Evolutionary conservation across 2,888 invertebrate species (phyloP), one percentile per base, ranked within the genome.

Genomic region (Timandra comae): DNA sequence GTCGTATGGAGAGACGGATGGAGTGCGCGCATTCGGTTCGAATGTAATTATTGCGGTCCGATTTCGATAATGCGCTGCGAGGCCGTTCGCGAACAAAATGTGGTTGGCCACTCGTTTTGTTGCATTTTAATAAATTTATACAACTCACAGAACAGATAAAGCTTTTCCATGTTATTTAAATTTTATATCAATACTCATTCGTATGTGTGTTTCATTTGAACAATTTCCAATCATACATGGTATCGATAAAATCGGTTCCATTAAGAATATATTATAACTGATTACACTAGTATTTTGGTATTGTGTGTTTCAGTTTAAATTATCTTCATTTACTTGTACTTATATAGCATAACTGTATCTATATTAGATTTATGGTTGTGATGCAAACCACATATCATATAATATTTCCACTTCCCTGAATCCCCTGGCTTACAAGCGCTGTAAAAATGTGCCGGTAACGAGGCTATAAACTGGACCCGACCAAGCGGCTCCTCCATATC

Each of bases 11-110:
- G 73, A 72, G 73, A 73, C 66, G 73, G 73, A 78, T 67, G 65
- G 65, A 71, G 67, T 56, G 67, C 71, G 63, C 65, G 74, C 72
- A 62, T 75, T 75, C 77, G 65, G 66, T 64, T 66, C 71, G 74
- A 75, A 78, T 82, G 82, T 84, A 82, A 84, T 84, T 81, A 81
- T 71, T 77, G 81, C 71, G 78, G 81, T 76, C 66, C 74, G 80
- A 74, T 80, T 80, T 71, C 79, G 81, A 82, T 82, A 81, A 81
- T 81, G 74, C 70, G 70, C 67, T 55, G 67, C 72, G 76, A 72
- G 77, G 73, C 70, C 68, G 72, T 50, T 52, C 59, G 63, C 64
- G 71, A 60, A 64, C 73, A 53, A 71, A 80, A 77, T 80, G 77
- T 64, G 79, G 76, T 77, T 67, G 64, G 54, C 52, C 63, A 63